These are phyloP conservation scores for Stenolophus ochropezus DNA, from an alignment of 2,888 invertebrate species.

Conservation along the genomic window DNA sequence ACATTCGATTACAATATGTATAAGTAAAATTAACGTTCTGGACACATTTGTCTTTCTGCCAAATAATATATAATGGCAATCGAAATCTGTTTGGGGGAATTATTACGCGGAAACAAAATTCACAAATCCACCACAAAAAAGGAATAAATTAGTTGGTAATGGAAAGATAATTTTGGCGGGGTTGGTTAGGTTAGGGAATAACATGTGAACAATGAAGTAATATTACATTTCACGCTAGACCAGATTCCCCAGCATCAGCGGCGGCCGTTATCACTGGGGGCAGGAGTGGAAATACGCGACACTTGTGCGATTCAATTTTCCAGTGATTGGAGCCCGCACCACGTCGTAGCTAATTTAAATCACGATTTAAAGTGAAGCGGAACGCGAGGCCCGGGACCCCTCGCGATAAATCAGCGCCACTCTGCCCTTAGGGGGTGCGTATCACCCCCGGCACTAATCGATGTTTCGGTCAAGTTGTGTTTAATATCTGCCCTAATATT, in stretches of 20 bases:
- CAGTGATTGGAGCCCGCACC: constrained; percentile 71
- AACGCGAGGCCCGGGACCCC: constrained; percentile 65
- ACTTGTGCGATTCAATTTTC: constrained; percentile 71
- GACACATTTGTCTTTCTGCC: neutral
- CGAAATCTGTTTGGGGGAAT: neutral
- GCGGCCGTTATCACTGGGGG: constrained; percentile 36
- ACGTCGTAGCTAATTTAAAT: constrained; percentile 72
- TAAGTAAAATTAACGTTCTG: too few species aligned
- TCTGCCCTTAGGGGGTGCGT: constrained; percentile 48
- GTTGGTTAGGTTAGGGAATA: constrained; percentile 6
- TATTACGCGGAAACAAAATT: constrained; percentile 23
- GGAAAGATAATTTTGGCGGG: constrained; percentile 33
- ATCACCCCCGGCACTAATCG: constrained; percentile 50
- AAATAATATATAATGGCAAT: neutral
- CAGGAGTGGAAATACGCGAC: constrained; percentile 36
- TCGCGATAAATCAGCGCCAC: constrained; percentile 71
- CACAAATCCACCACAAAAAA: constrained; percentile 23
- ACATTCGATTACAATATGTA: too few species aligned
- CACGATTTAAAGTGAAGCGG: constrained; percentile 73
- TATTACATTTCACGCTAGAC: constrained; percentile 44
- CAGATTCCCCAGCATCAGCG: neutral
- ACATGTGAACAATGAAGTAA: constrained; percentile 44
- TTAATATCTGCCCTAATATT: constrained; percentile 55
- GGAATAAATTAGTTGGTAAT: constrained; percentile 6
- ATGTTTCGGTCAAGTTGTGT: constrained; percentile 57